Evolutionary conservation across 2,113 vertebrate species (phyloP).

Genomic region (Leucoraja erinaceus): DNA sequence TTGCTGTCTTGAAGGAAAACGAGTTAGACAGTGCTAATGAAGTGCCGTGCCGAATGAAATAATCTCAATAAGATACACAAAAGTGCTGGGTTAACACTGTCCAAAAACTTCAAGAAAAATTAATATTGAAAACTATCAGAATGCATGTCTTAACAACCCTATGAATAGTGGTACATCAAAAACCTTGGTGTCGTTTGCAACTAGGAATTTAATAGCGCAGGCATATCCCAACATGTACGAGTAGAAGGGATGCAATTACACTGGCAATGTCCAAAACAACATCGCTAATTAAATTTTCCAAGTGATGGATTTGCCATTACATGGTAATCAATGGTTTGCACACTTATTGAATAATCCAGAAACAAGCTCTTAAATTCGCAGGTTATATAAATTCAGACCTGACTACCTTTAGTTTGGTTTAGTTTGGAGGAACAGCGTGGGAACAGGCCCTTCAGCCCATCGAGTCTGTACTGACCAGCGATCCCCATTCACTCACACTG

Average conservation of each 20-base stretch:
- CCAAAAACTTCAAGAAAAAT: not conserved
- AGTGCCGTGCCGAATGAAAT: too few relatives aligned
- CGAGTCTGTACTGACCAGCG: too few relatives aligned
- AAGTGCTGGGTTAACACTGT: not conserved
- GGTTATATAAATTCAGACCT: not conserved
- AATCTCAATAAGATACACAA: not conserved
- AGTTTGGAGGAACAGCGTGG: too few relatives aligned
- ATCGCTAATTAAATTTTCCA: too few relatives aligned
- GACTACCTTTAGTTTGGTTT: not conserved
- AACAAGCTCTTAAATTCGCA: not conserved
- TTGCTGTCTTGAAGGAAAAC: too few relatives aligned
- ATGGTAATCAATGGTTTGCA: too few relatives aligned
- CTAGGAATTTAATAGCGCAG: not conserved
- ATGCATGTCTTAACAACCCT: not conserved
- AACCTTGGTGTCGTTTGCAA: not conserved
- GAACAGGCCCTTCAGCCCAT: too few relatives aligned
- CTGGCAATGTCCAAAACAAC: too few relatives aligned
- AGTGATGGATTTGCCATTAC: too few relatives aligned
- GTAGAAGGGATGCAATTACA: too few relatives aligned
- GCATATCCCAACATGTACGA: not conserved
- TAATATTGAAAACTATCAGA: not conserved
- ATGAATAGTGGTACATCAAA: not conserved
- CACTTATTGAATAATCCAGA: not conserved
- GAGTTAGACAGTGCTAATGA: too few relatives aligned
- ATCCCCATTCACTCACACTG: too few relatives aligned